phyloP scores from a whole-genome alignment of 2,113 vertebrate genomes.

The Dendropsophus ebraccatus region DNA sequence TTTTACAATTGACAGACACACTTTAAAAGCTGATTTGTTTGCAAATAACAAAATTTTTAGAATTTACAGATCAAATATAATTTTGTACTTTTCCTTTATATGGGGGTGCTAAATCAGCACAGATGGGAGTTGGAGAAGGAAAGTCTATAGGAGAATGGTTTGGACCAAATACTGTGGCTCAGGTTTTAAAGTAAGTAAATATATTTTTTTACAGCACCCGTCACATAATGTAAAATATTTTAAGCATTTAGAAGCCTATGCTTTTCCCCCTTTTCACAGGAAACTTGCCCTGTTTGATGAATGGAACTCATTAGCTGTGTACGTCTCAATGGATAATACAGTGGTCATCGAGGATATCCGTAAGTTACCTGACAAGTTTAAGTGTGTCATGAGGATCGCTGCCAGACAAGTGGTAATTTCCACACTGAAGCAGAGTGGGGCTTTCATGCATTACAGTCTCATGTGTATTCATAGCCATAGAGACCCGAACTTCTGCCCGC shows the following conservation, averaged over 20 bases:
- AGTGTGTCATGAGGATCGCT: no score
- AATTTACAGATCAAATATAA: constrained; percentile 42
- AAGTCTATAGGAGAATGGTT: constrained; percentile 99
- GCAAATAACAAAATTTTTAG: neutral
- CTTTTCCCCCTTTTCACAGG: constrained; percentile 69
- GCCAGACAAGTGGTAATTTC: no score
- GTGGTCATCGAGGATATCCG: constrained; percentile 86
- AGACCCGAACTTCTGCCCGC: no score
- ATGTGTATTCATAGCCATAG: no score
- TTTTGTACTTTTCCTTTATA: constrained; percentile 62
- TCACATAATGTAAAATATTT: neutral
- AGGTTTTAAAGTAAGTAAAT: constrained; percentile 95
- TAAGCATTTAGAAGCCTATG: neutral
- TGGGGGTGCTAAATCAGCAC: constrained; percentile 77
- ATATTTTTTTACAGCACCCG: neutral
- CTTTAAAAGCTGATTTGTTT: no score
- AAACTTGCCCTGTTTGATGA: constrained; percentile 85
- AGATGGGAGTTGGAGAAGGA: constrained; percentile 99
- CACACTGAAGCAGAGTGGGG: no score
- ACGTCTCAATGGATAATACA: constrained; percentile 85
- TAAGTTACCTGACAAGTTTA: no score
- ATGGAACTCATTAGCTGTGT: constrained; percentile 83
- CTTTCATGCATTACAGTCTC: no score
- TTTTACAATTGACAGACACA: no score
- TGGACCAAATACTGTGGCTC: constrained; percentile 97